These are phyloP conservation scores for Pantherophis guttatus DNA, from an alignment of 2,113 vertebrate genomes.

Conservation along the genomic window DNA sequence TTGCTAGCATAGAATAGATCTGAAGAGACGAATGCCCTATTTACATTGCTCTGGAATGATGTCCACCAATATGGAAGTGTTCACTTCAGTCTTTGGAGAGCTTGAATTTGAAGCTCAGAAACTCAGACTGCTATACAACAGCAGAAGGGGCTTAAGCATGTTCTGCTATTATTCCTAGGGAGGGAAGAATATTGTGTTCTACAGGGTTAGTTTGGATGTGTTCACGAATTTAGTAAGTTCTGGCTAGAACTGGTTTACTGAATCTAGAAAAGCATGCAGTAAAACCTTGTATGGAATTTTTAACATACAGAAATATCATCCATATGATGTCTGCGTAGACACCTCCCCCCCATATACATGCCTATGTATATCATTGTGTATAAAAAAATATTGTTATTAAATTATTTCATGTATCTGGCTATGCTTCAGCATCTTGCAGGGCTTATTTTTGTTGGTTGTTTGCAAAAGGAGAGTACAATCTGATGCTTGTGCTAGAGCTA, in stretches of 20 bases:
- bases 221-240: neutral
- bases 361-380: neutral
- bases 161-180: neutral
- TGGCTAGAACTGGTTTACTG: neutral
- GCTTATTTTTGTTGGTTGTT: neutral
- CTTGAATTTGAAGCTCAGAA: constrained; percentile 2
- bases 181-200: neutral
- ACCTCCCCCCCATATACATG: neutral
- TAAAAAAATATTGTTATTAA: neutral
- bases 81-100: neutral
- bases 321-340: neutral
- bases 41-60: neutral
- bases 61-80: neutral
- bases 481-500: neutral
- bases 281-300: neutral
- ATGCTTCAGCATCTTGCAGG: neutral
- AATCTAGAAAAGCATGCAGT: neutral
- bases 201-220: neutral
- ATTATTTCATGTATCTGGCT: neutral
- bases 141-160: neutral
- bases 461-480: neutral
- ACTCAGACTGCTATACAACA: neutral
- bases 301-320: neutral
- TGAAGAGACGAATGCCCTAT: neutral
- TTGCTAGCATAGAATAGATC: neutral